These are phyloP conservation scores for Doryteuthis pealeii DNA, from an alignment of 1,140 invertebrate species.

Conservation along the genomic window DNA sequence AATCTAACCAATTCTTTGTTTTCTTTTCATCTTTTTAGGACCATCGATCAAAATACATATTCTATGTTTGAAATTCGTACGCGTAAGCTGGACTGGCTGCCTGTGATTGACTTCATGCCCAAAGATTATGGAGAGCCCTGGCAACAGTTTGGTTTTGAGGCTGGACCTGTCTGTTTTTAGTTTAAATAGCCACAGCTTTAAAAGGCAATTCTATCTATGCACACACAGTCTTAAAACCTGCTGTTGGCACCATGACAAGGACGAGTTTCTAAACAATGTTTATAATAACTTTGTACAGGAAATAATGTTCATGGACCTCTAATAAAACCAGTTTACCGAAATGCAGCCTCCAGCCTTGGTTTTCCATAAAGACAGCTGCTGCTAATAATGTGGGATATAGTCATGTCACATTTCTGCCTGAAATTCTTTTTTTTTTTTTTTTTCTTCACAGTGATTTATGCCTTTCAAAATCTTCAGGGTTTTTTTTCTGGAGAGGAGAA, in stretches of 20 bases:
- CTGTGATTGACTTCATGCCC: slow-evolving; percentile 79
- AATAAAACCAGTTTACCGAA: slow-evolving; percentile 5
- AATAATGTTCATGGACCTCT: slow-evolving; percentile 3
- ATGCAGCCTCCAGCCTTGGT: neutral
- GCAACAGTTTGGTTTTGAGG: slow-evolving; percentile 81
- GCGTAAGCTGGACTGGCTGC: slow-evolving; percentile 70
- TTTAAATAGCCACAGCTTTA: slow-evolving; percentile 49
- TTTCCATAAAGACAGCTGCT: neutral
- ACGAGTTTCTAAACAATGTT: neutral
- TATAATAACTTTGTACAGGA: slow-evolving; percentile 4
- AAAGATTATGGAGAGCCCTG: slow-evolving; percentile 73
- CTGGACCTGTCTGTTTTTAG: slow-evolving; percentile 82
- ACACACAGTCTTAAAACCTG: too few relatives aligned
- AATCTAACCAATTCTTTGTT: neutral
- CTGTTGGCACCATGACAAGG: neutral
- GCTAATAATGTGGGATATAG: too few relatives aligned
- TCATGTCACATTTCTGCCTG: too few relatives aligned
- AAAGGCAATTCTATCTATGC: neutral
- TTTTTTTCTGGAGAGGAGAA: too few relatives aligned
- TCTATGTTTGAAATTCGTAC: slow-evolving; percentile 77
- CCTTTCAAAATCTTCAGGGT: too few relatives aligned
- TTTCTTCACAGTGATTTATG: too few relatives aligned
- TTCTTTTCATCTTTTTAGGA: slow-evolving; percentile 55
- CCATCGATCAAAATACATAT: slow-evolving; percentile 67
- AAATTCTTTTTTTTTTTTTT: too few relatives aligned